These are phyloP conservation scores for Myzus persicae DNA, from an alignment of 1,140 invertebrate genomes.

Conservation along the genomic window DNA sequence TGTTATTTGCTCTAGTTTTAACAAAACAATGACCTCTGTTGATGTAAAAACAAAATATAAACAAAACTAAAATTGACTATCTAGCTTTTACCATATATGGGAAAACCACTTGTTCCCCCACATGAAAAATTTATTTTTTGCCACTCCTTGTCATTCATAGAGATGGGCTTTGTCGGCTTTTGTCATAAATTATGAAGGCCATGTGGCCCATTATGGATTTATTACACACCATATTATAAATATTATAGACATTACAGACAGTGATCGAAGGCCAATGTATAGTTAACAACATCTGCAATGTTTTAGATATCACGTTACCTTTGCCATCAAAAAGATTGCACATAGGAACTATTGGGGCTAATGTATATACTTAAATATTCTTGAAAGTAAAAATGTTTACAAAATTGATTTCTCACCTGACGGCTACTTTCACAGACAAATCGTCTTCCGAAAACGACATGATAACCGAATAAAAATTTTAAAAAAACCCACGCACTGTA, in stretches of 20 bases:
- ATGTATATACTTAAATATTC: neutral
- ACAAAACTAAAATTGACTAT: constrained; percentile 52
- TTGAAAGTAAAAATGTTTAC: neutral
- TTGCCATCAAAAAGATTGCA: neutral
- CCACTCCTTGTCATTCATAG: constrained; percentile 47
- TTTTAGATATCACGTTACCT: neutral
- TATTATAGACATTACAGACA: neutral
- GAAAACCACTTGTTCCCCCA: constrained; percentile 52
- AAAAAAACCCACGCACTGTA: neutral
- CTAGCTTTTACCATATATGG: constrained; percentile 50
- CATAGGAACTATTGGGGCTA: neutral
- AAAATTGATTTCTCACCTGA: constrained; percentile 54
- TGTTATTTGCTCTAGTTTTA: neutral
- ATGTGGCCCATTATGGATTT: constrained; percentile 33
- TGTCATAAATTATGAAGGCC: constrained; percentile 44
- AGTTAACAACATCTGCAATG: neutral
- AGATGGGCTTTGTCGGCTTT: constrained; percentile 26
- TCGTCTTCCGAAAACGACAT: constrained; percentile 59
- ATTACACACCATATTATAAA: neutral
- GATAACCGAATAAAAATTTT: neutral
- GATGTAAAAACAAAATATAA: constrained; percentile 30
- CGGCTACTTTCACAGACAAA: constrained; percentile 59
- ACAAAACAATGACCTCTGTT: constrained; percentile 27
- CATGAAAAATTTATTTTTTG: constrained; percentile 52
- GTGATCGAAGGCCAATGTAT: neutral